Percentiles rank a stretch among this genome's conserved stretches.
Evolutionary conservation across 2,113 vertebrate genomes (phyloP).

Genomic region (Pleuronectes platessa): DNA sequence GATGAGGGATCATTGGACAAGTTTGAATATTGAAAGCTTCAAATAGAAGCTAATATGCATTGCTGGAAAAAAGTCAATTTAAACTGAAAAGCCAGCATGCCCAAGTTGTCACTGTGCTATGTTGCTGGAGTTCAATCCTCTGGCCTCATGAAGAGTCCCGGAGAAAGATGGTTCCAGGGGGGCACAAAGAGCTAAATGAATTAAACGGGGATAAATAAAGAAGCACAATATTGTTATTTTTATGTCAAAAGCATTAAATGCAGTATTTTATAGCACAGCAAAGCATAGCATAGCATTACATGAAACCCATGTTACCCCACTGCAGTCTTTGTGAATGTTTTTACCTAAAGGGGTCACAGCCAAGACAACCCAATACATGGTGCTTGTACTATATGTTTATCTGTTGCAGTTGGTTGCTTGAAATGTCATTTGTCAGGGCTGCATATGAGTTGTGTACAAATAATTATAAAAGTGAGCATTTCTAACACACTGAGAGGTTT

Average conservation of each 20-base stretch:
- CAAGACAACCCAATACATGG: background rate
- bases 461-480: no score
- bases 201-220: background rate
- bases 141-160: background rate
- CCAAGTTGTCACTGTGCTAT: background rate
- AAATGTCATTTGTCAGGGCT: no score
- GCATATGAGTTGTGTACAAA: no score
- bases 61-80: background rate
- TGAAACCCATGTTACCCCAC: background rate
- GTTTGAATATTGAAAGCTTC: background rate
- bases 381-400: background rate
- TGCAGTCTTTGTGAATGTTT: background rate
- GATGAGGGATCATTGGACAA: background rate
- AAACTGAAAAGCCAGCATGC: background rate
- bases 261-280: background rate
- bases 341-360: background rate
- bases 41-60: background rate
- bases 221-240: background rate
- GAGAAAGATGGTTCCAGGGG: no score
- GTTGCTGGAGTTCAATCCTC: background rate
- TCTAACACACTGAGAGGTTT: background rate
- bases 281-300: background rate
- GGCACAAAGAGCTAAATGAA: background rate
- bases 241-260: background rate
- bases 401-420: background rate